These are phyloP conservation scores for Apotomis turbidana DNA, from an alignment of 2,888 invertebrate species.

Conservation along the genomic window DNA sequence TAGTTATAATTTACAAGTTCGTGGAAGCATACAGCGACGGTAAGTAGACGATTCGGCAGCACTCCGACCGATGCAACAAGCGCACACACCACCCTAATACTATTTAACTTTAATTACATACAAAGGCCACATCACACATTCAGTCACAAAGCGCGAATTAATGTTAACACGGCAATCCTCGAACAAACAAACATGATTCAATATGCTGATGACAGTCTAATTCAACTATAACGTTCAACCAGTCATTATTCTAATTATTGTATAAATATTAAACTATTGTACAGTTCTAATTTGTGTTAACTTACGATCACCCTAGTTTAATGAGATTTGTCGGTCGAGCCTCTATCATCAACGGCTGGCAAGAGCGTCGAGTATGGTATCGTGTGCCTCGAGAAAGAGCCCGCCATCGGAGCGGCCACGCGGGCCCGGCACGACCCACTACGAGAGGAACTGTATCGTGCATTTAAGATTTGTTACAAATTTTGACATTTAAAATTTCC, in stretches of 20 bases:
- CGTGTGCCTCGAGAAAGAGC: conserved; percentile 68
- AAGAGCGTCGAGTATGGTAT: conserved; percentile 54
- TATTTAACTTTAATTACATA: conserved; percentile 74
- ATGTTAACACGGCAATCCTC: conserved; percentile 63
- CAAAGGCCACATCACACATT: conserved; percentile 84
- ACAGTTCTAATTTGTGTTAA: conserved; percentile 68
- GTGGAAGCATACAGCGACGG: conserved; percentile 71
- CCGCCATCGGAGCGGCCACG: conserved; percentile 59
- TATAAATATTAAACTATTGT: conserved; percentile 67
- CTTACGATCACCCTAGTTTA: conserved; percentile 60
- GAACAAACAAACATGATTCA: conserved; percentile 61
- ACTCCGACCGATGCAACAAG: conserved; percentile 76
- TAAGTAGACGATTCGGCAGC: conserved; percentile 66
- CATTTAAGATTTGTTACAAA: conserved; percentile 75
- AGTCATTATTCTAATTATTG: conserved; percentile 67
- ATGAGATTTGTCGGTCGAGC: conserved; percentile 65
- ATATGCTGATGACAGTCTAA: conserved; percentile 43
- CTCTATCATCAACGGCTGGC: conserved; percentile 68
- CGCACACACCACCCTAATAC: conserved; percentile 73
- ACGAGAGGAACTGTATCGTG: conserved; percentile 83
- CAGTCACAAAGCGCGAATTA: conserved; percentile 81
- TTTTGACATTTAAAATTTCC: conserved; percentile 68
- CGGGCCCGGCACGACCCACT: conserved; percentile 77
- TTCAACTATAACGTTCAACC: conserved; percentile 64
- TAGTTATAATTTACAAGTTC: conserved; percentile 64